phyloP scores from a whole-genome alignment of 30 jellyfish, hydroid and myxozoan genomes.

The Nemopilema nomurai region DNA sequence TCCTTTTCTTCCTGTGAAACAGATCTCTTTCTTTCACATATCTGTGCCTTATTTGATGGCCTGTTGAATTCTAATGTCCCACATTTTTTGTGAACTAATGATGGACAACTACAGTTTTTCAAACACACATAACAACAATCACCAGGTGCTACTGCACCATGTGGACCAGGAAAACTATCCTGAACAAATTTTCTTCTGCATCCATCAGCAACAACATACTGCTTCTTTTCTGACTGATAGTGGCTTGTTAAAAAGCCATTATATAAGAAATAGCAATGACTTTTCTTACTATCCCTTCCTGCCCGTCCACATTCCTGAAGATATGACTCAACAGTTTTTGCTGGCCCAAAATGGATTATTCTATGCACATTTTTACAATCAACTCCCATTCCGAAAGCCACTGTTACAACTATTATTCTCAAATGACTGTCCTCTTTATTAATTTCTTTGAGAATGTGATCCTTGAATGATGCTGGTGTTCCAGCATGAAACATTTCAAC shows the following conservation, averaged over 20 bases:
- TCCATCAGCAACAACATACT: neutral
- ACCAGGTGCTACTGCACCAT: too few relatives aligned
- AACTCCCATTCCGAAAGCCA: too few relatives aligned
- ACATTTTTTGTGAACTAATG: too few relatives aligned
- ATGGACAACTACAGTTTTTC: too few relatives aligned
- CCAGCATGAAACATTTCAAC: conserved; percentile 51
- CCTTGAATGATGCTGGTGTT: conserved; percentile 29
- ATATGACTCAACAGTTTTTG: conserved; percentile 16
- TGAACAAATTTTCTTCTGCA: conserved; percentile 16
- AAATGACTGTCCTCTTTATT: conserved; percentile 3
- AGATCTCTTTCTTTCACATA: too few relatives aligned
- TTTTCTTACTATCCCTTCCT: conserved; percentile 2
- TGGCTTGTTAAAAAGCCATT: conserved; percentile 39
- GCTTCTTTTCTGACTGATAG: conserved; percentile 19
- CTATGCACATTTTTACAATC: conserved; percentile 15
- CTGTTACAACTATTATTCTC: conserved; percentile 4
- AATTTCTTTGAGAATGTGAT: conserved; percentile 15
- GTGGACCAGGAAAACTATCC: neutral
- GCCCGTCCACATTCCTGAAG: conserved; percentile 41
- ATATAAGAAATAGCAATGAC: conserved; percentile 17
- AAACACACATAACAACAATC: too few relatives aligned
- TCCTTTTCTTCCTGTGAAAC: too few relatives aligned
- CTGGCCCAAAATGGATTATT: conserved; percentile 34
- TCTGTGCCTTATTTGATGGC: too few relatives aligned
- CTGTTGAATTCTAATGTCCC: too few relatives aligned